These are phyloP conservation scores for Acrobasis repandana DNA, from an alignment of 2,888 invertebrate genomes.

Conservation along the genomic window DNA sequence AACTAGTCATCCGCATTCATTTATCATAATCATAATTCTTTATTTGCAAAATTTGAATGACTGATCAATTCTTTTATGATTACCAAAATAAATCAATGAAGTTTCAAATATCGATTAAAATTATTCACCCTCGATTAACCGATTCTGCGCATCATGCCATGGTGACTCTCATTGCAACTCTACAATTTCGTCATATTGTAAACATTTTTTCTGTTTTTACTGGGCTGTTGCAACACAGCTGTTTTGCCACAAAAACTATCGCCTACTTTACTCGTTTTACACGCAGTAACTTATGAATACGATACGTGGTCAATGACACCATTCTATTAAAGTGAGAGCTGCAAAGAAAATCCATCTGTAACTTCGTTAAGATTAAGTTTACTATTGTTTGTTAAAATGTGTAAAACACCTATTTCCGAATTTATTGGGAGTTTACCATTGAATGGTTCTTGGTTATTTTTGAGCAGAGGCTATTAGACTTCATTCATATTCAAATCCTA, in stretches of 20 bases:
- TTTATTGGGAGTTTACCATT: neutral
- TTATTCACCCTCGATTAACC: neutral
- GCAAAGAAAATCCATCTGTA: constrained; percentile 6
- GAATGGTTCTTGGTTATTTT: neutral
- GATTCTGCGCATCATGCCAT: neutral
- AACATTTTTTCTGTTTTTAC: constrained; percentile 14
- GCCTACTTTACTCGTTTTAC: constrained; percentile 17
- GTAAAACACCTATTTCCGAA: constrained; percentile 5
- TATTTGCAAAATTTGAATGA: no score
- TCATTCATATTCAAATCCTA: neutral
- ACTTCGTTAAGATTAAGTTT: neutral
- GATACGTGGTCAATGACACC: constrained; percentile 22
- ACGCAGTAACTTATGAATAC: constrained; percentile 22
- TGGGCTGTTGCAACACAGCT: constrained; percentile 22
- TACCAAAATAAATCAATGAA: neutral
- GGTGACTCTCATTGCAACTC: neutral
- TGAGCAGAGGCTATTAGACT: neutral
- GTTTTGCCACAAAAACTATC: constrained; percentile 24
- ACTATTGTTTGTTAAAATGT: neutral
- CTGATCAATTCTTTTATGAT: neutral
- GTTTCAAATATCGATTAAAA: constrained; percentile 1
- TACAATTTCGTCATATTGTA: constrained; percentile 12
- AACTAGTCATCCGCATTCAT: neutral
- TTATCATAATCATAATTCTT: no score
- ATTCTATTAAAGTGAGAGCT: constrained; percentile 3